phyloP scores from a whole-genome alignment of 2,888 invertebrate genomes.

The Noctua pronuba region DNA sequence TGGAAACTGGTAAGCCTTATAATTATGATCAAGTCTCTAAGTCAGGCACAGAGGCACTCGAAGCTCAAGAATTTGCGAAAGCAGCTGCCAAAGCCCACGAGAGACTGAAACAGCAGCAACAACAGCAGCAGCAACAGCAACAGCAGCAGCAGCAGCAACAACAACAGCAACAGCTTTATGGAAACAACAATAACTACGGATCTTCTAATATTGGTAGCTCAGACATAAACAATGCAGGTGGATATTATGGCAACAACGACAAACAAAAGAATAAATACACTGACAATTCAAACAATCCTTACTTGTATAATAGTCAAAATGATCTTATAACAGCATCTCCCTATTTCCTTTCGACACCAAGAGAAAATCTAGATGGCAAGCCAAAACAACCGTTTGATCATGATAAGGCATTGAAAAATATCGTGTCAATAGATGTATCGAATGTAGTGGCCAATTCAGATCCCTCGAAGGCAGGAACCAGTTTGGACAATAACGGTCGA shows the following conservation, averaged over 20 bases:
- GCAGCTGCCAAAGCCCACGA: conserved; percentile 87
- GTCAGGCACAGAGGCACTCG: conserved; percentile 78
- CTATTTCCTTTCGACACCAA: conserved; percentile 76
- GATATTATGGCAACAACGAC: conserved; percentile 75
- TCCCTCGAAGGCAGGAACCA: conserved; percentile 71
- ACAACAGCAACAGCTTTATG: conserved; percentile 70
- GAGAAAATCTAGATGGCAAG: conserved; percentile 78
- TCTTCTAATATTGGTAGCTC: conserved; percentile 68
- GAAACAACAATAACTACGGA: conserved; percentile 67
- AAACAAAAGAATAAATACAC: conserved; percentile 77
- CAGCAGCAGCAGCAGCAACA: conserved; percentile 79
- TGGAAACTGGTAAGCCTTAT: conserved; percentile 82
- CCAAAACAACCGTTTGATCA: conserved; percentile 86
- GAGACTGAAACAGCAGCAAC: conserved; percentile 81
- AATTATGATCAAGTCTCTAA: conserved; percentile 81
- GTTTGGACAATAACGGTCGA: conserved; percentile 72
- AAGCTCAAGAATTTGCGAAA: conserved; percentile 85
- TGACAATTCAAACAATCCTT: conserved; percentile 73
- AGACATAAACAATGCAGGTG: conserved; percentile 58
- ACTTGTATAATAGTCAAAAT: conserved; percentile 74
- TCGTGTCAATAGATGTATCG: conserved; percentile 87
- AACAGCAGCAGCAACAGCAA: conserved; percentile 77
- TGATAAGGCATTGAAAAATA: conserved; percentile 87
- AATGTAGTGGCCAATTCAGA: conserved; percentile 84
- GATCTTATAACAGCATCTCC: conserved; percentile 84